Evolutionary conservation across 2,797 vertebrate genomes (phyloP).

Genomic region (Gobionotothen gibberifrons): DNA sequence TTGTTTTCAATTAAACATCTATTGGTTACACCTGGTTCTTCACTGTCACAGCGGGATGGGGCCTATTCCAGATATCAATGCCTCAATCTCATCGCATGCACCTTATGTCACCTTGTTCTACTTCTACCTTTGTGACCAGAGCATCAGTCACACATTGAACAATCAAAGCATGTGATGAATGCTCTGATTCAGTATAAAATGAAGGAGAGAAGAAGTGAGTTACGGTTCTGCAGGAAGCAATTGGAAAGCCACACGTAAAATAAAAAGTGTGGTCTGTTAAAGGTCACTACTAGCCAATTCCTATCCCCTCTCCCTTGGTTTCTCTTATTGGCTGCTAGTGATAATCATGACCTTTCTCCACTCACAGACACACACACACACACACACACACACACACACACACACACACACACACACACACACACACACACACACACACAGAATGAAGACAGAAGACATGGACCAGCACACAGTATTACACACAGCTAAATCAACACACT

Average conservation of each 20-base stretch:
- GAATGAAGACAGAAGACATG: constrained; percentile 43
- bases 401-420: constrained; percentile 5
- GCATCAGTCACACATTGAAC: constrained; percentile 18
- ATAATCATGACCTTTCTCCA: constrained; percentile 80
- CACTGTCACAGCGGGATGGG: background rate
- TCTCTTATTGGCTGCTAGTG: constrained; percentile 75
- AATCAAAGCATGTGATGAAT: constrained; percentile 33
- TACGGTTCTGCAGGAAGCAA: constrained; percentile 43
- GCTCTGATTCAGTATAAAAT: constrained; percentile 26
- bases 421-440: constrained; percentile 29
- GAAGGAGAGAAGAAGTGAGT: constrained; percentile 23
- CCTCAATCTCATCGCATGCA: background rate
- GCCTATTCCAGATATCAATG: background rate
- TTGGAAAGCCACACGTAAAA: constrained; percentile 46
- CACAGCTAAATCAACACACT: constrained; percentile 8
- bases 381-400: too few species aligned
- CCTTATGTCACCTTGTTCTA: background rate
- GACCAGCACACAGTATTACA: constrained; percentile 25
- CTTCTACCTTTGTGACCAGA: background rate
- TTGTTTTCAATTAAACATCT: too few species aligned
- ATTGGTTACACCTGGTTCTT: too few species aligned
- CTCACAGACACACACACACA: too few species aligned
- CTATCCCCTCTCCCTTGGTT: constrained; percentile 56
- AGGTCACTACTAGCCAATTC: constrained; percentile 74
- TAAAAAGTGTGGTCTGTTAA: constrained; percentile 72